Conservation (phyloP, 2,113 vertebrate genomes). For the Dryoscopus gambensis region DNA sequence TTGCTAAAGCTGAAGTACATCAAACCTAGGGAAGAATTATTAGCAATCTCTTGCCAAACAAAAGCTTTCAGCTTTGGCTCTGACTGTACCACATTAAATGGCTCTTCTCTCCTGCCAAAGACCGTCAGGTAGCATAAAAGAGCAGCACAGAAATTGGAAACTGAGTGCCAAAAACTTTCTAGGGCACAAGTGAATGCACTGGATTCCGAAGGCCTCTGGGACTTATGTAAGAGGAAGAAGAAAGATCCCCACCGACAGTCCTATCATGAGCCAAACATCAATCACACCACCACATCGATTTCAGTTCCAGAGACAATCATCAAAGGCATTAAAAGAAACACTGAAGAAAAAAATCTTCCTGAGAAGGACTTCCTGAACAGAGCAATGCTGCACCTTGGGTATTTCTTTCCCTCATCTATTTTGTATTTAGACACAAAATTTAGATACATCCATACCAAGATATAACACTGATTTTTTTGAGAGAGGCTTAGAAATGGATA, state of each 20-base stretch:
- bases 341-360: background rate
- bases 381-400: rapidly evolving
- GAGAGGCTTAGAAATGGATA: background rate
- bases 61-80: background rate
- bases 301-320: background rate
- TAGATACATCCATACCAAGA: background rate
- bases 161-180: background rate
- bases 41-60: background rate
- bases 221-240: constrained; percentile 7
- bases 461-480: background rate
- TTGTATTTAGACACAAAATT: background rate
- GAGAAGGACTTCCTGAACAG: background rate
- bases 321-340: background rate
- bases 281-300: background rate
- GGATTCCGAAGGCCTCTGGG: background rate
- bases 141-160: background rate
- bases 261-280: background rate
- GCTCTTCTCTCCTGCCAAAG: background rate
- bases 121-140: background rate
- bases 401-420: background rate
- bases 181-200: constrained; percentile 14
- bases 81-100: background rate
- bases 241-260: background rate
- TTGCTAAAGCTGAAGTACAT: background rate
- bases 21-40: background rate